Evolutionary conservation across 2,113 vertebrate genomes (phyloP).

Genomic region (Engraulis encrasicolus): DNA sequence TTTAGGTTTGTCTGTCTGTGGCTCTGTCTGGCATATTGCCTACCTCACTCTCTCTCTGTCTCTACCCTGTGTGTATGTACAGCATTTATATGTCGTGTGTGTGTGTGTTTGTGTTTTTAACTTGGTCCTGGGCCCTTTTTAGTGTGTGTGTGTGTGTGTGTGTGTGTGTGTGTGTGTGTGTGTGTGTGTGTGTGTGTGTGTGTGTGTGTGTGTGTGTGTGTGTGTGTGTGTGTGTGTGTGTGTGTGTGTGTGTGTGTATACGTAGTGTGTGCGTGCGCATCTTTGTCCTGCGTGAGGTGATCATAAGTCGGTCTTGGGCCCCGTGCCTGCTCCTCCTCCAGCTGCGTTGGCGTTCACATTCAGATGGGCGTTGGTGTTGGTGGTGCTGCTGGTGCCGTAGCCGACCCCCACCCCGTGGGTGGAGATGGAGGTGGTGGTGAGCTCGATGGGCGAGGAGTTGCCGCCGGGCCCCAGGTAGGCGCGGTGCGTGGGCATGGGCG

Average conservation of each 20-base stretch:
- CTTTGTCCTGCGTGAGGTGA: slow-evolving; percentile 22
- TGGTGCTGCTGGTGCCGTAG: slow-evolving; percentile 90
- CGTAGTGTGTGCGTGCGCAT: slow-evolving; percentile 25
- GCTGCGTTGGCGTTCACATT: too few species aligned
- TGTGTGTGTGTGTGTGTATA: not conserved
- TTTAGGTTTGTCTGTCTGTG: slow-evolving; percentile 10
- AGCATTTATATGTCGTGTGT: not conserved
- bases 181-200: not conserved
- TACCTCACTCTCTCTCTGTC: slow-evolving; percentile 47
- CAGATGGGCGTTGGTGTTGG: too few species aligned
- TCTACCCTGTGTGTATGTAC: slow-evolving; percentile 44
- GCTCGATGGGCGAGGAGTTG: slow-evolving; percentile 84
- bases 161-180: not conserved
- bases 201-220: not conserved
- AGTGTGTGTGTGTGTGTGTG: not conserved
- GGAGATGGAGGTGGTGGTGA: slow-evolving; percentile 79
- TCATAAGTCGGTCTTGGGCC: slow-evolving; percentile 95
- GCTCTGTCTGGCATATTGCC: slow-evolving; percentile 38
- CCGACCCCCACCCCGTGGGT: too few species aligned
- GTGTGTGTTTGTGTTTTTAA: slow-evolving; percentile 3
- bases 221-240: slow-evolving; percentile 26
- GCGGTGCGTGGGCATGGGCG: slow-evolving; percentile 92
- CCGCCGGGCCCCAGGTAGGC: slow-evolving; percentile 92
- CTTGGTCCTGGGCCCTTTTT: too few species aligned
- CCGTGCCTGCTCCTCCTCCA: too few species aligned